phyloP scores from a whole-genome alignment of 2,888 invertebrate genomes.

The Drymonia ruficornis region DNA sequence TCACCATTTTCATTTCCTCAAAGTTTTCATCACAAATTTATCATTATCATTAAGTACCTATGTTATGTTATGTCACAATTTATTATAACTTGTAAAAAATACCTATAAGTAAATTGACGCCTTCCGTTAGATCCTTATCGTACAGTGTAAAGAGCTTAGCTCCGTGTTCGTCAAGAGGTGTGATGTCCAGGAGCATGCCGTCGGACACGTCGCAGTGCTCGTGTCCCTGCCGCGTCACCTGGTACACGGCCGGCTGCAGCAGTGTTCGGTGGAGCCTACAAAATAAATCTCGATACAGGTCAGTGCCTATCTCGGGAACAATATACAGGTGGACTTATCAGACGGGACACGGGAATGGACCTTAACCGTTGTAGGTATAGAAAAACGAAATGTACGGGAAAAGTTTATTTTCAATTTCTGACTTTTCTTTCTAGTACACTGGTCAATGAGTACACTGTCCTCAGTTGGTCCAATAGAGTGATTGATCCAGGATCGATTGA shows the following conservation, averaged over 20 bases:
- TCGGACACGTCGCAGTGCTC: conserved; percentile 89
- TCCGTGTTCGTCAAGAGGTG: conserved; percentile 87
- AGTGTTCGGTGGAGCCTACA: conserved; percentile 83
- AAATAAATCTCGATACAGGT: conserved; percentile 31
- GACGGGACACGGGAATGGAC: no score
- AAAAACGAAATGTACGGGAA: no score
- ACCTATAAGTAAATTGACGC: conserved; percentile 90
- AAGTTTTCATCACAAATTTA: not conserved
- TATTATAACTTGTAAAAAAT: conserved; percentile 2
- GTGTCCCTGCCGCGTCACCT: conserved; percentile 89
- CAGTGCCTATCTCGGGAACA: conserved; percentile 19
- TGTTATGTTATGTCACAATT: not conserved
- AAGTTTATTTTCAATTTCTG: no score
- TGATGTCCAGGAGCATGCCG: conserved; percentile 88
- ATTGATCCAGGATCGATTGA: no score
- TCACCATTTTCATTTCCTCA: not conserved
- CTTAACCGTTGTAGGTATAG: no score
- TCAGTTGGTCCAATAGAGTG: no score
- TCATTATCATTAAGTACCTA: not conserved
- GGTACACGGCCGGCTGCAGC: conserved; percentile 86
- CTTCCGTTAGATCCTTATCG: conserved; percentile 90
- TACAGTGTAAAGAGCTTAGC: conserved; percentile 88
- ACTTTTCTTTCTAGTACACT: no score
- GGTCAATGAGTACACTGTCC: no score
- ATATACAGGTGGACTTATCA: no score